phyloP scores from a whole-genome alignment of 2,888 invertebrate genomes.

The Cepaea hortensis region DNA sequence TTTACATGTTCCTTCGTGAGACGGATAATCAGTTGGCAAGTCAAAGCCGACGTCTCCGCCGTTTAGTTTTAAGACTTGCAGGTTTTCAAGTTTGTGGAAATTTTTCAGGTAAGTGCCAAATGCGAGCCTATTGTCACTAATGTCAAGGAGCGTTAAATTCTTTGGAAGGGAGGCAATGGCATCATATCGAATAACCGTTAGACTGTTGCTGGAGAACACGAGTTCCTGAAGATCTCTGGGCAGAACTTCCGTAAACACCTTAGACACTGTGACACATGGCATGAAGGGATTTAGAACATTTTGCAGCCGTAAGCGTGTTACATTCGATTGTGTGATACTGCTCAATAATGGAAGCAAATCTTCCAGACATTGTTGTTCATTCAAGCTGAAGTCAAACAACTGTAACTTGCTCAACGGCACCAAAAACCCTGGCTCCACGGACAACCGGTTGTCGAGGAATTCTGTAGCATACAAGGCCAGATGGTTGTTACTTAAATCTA shows the following conservation, averaged over 20 bases:
- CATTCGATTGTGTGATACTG: not conserved
- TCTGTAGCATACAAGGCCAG: not conserved
- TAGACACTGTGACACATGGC: not conserved
- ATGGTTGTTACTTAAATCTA: not conserved
- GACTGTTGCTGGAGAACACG: not conserved
- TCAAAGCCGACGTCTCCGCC: not conserved
- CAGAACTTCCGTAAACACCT: not conserved
- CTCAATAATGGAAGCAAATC: not conserved
- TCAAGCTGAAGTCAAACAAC: constrained; percentile 18
- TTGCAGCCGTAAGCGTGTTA: not conserved
- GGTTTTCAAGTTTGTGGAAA: constrained; percentile 2
- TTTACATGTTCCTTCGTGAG: not conserved
- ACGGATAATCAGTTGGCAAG: constrained; percentile 7
- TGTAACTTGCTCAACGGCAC: not conserved
- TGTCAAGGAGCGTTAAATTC: constrained; percentile 7
- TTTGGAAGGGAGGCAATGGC: constrained; percentile 18
- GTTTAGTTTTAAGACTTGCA: constrained; percentile 11
- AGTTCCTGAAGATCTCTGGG: not conserved
- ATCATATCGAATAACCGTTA: not conserved
- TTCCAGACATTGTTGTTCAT: constrained; percentile 5
- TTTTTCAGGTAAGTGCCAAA: constrained; percentile 31
- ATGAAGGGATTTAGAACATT: constrained; percentile 11
- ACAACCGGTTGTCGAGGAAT: not conserved
- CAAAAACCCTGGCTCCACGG: not conserved
- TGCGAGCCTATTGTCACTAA: constrained; percentile 30